Evolutionary conservation across 2,797 vertebrate species (phyloP), one percentile per base, ranked within the genome.

Genomic region (Chelon auratus): DNA sequence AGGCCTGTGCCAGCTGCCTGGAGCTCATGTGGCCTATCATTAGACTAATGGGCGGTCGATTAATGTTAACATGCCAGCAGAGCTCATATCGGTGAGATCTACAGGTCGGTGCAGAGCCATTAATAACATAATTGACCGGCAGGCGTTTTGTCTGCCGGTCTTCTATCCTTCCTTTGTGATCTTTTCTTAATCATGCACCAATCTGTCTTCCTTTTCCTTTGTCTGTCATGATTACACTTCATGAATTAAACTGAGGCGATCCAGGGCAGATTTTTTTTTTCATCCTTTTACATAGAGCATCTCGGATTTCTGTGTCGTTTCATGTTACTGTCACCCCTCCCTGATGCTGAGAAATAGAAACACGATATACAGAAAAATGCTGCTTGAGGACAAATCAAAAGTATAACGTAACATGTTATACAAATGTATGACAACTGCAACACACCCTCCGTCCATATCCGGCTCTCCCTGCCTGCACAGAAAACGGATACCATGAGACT

Each of bases 51-150:
- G 87, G 24, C 6, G 24, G 42, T 74, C 78, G 61, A 90, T 92
- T 91, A 86, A 91, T 87, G 91, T 62, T 77, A 86, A 89, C 84
- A 78, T 75, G 87, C 86, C 78, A 81, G 80, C 77, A 64, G 76
- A 84, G 84, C 84, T 84, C 55, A 24, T 87, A 85, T 86, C 78
- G 3, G 52, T 26, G 22, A 74, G 59, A 87, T 89, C 82, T 78
- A 52, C 81, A 78, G 82, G 83, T 85, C 58, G 22, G 12, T 12
- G 55, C 64, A 9, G 64, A 52, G 65, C 58, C 80, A 74, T 77
- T 71, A 71, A 68, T 81, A 77, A 80, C 9, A 61, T 50, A 68
- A 84, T 62, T 66, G 78, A 82, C 59, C 15, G 30, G 30, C 22
- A 10, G 51, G 57, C 26, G 40, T 54, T 60, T 72, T 63, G 17